phyloP scores from a whole-genome alignment of 2,113 vertebrate species.

The Heptranchias perlo region DNA sequence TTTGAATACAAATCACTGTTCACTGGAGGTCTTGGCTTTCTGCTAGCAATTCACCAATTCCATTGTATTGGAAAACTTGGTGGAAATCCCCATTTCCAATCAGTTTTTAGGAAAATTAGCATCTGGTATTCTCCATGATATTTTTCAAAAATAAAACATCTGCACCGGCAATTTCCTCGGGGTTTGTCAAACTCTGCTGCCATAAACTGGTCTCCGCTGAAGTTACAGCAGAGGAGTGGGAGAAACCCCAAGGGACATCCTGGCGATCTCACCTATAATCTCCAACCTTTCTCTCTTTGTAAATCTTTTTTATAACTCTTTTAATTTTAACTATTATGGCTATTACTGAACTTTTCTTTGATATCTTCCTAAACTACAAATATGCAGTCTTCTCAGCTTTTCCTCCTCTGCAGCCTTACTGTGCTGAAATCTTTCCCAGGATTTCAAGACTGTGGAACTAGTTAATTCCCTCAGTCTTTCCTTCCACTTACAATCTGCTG shows the following conservation, averaged over 20 bases:
- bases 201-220: neutral
- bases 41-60: neutral
- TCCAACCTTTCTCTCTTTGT: neutral
- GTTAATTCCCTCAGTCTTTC: neutral
- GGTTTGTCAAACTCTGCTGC: neutral
- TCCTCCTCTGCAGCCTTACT: neutral
- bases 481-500: neutral
- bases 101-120: neutral
- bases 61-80: neutral
- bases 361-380: neutral
- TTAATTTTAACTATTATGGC: neutral
- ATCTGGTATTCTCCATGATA: neutral
- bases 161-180: neutral
- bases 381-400: neutral
- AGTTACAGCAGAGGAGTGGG: neutral
- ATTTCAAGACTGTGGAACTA: neutral
- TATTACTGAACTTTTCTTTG: neutral
- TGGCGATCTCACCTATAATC: neutral
- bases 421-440: neutral
- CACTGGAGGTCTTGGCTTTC: neutral
- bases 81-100: neutral
- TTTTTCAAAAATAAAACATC: neutral
- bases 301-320: neutral
- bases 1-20: neutral
- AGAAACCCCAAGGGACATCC: neutral